A percentile compares a stretch with the other conserved stretches of the same genome.
Conservation (phyloP, 2,113 vertebrate genomes). For the Acanthisitta chloris region DNA sequence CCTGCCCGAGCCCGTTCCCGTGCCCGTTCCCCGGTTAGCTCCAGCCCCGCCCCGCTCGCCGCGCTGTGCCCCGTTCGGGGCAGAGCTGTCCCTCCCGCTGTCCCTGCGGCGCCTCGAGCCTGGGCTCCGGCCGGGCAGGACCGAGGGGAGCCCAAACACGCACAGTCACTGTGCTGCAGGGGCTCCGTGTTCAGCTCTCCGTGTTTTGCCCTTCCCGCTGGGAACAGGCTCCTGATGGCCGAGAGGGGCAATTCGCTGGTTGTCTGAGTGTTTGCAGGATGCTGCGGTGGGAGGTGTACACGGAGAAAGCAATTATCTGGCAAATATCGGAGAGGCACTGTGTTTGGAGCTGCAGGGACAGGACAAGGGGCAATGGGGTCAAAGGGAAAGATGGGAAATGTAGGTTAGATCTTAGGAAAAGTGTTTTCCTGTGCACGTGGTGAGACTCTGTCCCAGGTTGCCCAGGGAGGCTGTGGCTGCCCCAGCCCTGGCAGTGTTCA, state of each 20-base stretch:
- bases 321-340: too few relatives aligned
- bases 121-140: fast-evolving
- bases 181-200: fast-evolving
- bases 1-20: fast-evolving
- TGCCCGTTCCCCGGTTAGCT: not conserved
- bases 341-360: too few relatives aligned
- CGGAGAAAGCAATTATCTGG: not conserved
- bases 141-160: fast-evolving
- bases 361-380: too few relatives aligned
- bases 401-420: too few relatives aligned
- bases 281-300: not conserved
- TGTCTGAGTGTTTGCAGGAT: not conserved
- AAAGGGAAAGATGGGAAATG: too few relatives aligned
- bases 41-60: not conserved
- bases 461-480: too few relatives aligned
- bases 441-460: too few relatives aligned
- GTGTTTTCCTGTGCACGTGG: too few relatives aligned
- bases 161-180: fast-evolving
- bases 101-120: fast-evolving
- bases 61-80: not conserved
- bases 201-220: not conserved
- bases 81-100: not conserved
- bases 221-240: not conserved
- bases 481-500: too few relatives aligned
- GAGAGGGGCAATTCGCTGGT: fast-evolving